Evolutionary conservation across 1,140 invertebrate species (phyloP), one percentile per base, ranked within the genome.

Genomic region (Leptinotarsa texana): DNA sequence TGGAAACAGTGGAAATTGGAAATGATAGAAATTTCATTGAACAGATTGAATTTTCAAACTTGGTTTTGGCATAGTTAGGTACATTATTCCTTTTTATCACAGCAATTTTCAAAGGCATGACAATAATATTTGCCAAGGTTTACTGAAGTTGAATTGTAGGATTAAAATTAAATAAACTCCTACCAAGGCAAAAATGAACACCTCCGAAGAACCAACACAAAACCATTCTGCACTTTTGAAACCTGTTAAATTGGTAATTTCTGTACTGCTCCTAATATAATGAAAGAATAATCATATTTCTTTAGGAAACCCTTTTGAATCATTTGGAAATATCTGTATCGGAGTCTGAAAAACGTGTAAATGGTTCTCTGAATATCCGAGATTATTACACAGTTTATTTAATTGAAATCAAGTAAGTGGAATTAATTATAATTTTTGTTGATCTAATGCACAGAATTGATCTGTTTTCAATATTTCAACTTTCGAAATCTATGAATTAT

Each of bases 301-400:
- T 90, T 77, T 81, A 93, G 92, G 91, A 91, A 80, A 90, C 89
- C 68, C 85, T 95, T 65, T 82, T 94, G 67, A 90, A 92, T 86
- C 93, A 93, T 85, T 90, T 94, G 85, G 93, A 94, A 84, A 94
- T 95, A 78, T 90, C 90, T 75, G 92, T 95, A 63, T 89, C 92
- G 62, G 94, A 95, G 82, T 92, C 93, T n/a, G 94, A 95, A 83
- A 95, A 95, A 84, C 88, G 94, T 76, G 90, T 91, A 21, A 93
- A 93, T 84, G 91, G 92, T 63, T 90, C 93, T 1, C 87, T 95
- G 73, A 94, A 95, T 84, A 89, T 95, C 75, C 88, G 93, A 83
- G 94, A 95, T 83, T 93, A 92, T 86, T 94, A 92, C 83, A 94
- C 92, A 13, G 93, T 95, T 6, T 95, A 95, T 86, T 88, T 95